Base-by-base conservation (phyloP, 2,888 invertebrate species). In the Platycheirus albimanus region DNA sequence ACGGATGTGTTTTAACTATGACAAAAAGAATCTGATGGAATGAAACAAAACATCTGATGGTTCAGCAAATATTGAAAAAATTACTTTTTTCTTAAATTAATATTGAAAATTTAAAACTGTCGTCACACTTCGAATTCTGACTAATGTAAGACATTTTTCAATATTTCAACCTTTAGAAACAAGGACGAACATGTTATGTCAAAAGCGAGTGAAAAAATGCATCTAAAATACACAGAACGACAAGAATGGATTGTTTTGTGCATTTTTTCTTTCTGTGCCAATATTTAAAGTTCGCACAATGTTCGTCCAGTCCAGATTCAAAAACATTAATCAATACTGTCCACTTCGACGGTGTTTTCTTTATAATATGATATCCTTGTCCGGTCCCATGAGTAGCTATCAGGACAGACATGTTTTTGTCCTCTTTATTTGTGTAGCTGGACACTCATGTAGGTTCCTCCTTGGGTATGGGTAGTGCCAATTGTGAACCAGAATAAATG, bases 281-380 rank as follows among this genome's bases (percentile, higher is more conserved):
- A 77, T 81, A 81, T 81, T 81, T 81, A 77, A 81, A 77, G 52
- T 81, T 71, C 77, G 61, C 77, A 81, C 66, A 81, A 76, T 81
- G 58, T 28, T 58, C 41, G 17, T 24, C 36, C 45, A 70, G 20
- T 24, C 33, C 52, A 77, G 66, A 71, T 76, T 54, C 24, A 38
- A 67, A 61, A 71, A 72, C 77, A 81, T 81, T 72, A 71, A 77
- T 81, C 81, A 81, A 80, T 71, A 52, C 7, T 24, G 30, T 66
- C 66, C 69, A n/a, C 47, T 67, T 52, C 61, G 69, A 43, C 45
- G 36, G 24, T 36, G 19, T 49, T 49, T 45, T 8, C 10, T 38
- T 3, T 41, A 41, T n/a, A n/a, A n/a, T n/a, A n/a, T n/a, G n/a
- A 67, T 52, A 61, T 43, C 43, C 36, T 49, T 47, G 20, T 67